These are phyloP conservation scores for Epizoanthus illoricatus DNA, from an alignment of 92 coral and sea anemone genomes.

Conservation along the genomic window DNA sequence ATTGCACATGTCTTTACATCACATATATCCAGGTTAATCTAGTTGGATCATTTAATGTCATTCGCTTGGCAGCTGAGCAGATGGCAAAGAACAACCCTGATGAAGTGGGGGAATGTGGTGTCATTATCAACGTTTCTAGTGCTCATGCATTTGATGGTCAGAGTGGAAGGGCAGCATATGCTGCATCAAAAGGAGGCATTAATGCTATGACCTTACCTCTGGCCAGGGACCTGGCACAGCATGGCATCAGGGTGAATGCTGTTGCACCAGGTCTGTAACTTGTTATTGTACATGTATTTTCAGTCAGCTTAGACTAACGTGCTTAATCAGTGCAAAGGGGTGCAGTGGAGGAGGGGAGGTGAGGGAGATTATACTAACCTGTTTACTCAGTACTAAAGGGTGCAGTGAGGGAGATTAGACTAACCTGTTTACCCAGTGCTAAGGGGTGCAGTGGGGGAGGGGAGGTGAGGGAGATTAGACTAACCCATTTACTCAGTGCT, in stretches of 20 bases:
- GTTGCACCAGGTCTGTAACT: constrained; percentile 28
- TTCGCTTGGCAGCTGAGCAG: constrained; percentile 24
- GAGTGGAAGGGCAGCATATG: constrained; percentile 25
- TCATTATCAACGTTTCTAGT: constrained; percentile 30
- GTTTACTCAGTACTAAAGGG: too few species aligned
- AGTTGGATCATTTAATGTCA: constrained; percentile 21
- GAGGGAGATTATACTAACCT: too few species aligned
- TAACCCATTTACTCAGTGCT: too few species aligned
- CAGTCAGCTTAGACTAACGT: neutral
- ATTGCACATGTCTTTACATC: too few species aligned
- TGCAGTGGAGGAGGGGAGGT: too few species aligned
- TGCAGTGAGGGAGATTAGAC: too few species aligned
- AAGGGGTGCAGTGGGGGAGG: too few species aligned
- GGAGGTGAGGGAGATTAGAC: too few species aligned
- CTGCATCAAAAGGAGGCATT: constrained; percentile 30
- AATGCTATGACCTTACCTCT: constrained; percentile 29
- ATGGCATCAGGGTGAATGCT: constrained; percentile 22
- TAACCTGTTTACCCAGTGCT: too few species aligned
- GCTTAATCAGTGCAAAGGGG: too few species aligned
- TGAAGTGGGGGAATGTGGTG: constrained; percentile 31
- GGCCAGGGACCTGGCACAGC: constrained; percentile 26
- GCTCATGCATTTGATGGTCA: constrained; percentile 33
- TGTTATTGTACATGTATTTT: neutral
- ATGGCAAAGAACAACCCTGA: constrained; percentile 36
- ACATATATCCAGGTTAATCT: constrained; percentile 30